Evolutionary conservation across 2,888 invertebrate genomes (phyloP), one percentile per base, ranked within the genome.

Genomic region (Phymatocera aterrima): DNA sequence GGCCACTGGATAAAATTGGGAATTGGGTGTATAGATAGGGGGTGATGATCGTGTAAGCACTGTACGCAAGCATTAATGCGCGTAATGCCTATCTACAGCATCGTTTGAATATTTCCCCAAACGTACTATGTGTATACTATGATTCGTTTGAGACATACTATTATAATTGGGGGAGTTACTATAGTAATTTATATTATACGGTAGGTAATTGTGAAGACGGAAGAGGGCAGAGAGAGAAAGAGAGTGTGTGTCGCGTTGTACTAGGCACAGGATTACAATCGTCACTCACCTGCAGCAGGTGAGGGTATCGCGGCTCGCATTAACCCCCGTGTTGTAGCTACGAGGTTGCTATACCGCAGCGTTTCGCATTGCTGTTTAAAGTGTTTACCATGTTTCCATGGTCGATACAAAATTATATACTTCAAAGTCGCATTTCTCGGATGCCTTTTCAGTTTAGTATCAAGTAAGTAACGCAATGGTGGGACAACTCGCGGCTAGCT

Each of bases 321-420:
- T n/a, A n/a, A 46, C 40, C 43, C 43, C 46, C 64, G 68, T n/a
- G n/a, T n/a, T n/a, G n/a, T 37, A 21, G 64, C 34, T 8, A 34
- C 37, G 57, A 24, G 24, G 15, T 28, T 15, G 57, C 24, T 24
- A 75, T 75, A 54, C 75, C 75, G 75, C 75, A 60, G 60, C 75
- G 75, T 75, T 75, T 75, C 75, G 75, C 75, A 75, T 75, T 75
- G 75, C 75, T 57, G 75, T 75, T 60, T 57, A 43, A 54, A 54
- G 60, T 75, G 75, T 75, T 75, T 75, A 54, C 75, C 75, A 75
- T 75, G 75, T 75, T 75, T 75, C 75, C 60, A 75, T 75, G 75
- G 60, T 75, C 75, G 75, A 75, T 75, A 75, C 40, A n/a, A 18
- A 24, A 46, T 46, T 43, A 34, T 40, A 65, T 51, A 72, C 51